Base-by-base conservation (phyloP, 2,113 vertebrate genomes). In the Candoia aspera region DNA sequence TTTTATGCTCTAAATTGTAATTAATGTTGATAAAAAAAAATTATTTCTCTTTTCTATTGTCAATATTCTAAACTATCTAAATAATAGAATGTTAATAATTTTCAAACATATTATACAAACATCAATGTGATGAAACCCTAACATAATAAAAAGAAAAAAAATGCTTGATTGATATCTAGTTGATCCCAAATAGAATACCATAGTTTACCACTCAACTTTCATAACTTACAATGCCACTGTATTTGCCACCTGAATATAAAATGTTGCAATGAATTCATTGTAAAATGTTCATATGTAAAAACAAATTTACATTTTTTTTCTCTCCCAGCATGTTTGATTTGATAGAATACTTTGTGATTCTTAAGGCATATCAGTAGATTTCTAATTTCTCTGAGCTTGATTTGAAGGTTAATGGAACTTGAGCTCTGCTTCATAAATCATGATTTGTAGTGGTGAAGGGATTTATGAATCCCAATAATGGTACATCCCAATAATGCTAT, bases 181-280 rank as follows among this genome's bases (percentile, higher is more conserved):
- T n/a, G 92, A 90, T 62, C 84, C 64, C 64, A 92, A 85, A 60
- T 8, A 95, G 59, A 0, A 26, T 42, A 92, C 88, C 92, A 95
- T 93, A 94, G 21, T 49, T 60, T 86, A 57, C 33, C 73, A 29
- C 54, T 88, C 33, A 91, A 24, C 54, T 89, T 64, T 90, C 93
- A 91, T 90, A 93, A 92, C 90, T 94, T 94, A 88, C 19, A 92
- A 64, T 62, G 37, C 90, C 92, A 90, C 93, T 91, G 84, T 93
- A 91, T 90, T 87, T 89, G 46, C 86, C 86, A 88, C 89, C 92
- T 29, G 91, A 57, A 62, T 87, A 95, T 92, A 64, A 94, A 93
- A 93, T 92, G 93, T 93, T 90, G 90, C 85, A 89, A 54, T 57
- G 89, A 94, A 94, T 62, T 91, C n/a, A 87, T 96, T 57, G 90